These are phyloP conservation scores for Sipha flava DNA, from an alignment of 1,140 invertebrate species.

Conservation along the genomic window DNA sequence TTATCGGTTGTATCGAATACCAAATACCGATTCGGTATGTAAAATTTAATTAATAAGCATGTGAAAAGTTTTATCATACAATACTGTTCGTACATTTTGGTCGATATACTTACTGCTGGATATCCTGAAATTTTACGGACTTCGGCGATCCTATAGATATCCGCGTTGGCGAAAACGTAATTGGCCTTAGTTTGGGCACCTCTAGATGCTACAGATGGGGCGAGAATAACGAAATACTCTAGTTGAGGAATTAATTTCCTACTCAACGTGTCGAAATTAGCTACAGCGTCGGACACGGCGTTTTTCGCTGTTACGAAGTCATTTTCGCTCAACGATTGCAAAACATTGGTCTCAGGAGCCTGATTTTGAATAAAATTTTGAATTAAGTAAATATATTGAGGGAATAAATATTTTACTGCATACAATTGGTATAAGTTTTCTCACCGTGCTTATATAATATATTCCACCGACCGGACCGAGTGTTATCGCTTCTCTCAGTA, in stretches of 20 bases:
- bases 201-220: slow-evolving; percentile 49
- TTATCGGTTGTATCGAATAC: no score
- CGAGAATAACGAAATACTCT: slow-evolving; percentile 90
- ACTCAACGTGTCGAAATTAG: slow-evolving; percentile 64
- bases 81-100: no score
- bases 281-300: slow-evolving; percentile 42
- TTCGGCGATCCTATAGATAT: background rate
- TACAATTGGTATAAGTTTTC: background rate
- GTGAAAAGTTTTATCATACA: no score
- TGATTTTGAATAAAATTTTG: background rate
- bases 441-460: slow-evolving; percentile 85
- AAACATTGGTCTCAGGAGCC: background rate
- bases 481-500: slow-evolving; percentile 59
- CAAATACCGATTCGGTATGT: no score
- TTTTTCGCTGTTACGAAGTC: background rate
- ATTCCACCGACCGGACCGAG: slow-evolving; percentile 80
- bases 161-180: background rate
- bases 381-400: background rate
- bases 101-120: background rate
- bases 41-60: no score
- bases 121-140: background rate
- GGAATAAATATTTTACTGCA: background rate
- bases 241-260: slow-evolving; percentile 64
- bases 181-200: background rate
- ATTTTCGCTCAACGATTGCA: background rate